Evolutionary conservation across 2,888 invertebrate genomes (phyloP), one percentile per base, ranked within the genome.

Genomic region (Drosophila peninsularis): DNA sequence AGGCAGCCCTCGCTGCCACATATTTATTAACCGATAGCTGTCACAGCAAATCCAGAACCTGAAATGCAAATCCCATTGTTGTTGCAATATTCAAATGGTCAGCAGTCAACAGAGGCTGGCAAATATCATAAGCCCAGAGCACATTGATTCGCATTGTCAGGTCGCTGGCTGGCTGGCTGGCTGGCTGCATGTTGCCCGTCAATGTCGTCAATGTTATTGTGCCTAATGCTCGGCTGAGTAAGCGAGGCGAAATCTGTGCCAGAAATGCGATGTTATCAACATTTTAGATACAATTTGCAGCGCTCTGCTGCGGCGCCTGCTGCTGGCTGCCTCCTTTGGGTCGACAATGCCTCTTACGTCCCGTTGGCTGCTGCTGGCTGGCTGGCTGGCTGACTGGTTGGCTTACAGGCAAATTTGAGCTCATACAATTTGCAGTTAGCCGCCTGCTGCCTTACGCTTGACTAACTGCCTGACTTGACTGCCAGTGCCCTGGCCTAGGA

Each of bases 361-460:
- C 37, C 24, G 21, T n/a, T 50, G 50, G 32, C n/a, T 21, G 7
- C 54, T n/a, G n/a, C n/a, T n/a, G n/a, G n/a, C n/a, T n/a, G n/a
- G n/a, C n/a, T n/a, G n/a, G n/a, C n/a, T n/a, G n/a, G n/a, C n/a
- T n/a, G n/a, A n/a, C n/a, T 64, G 68, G 54, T 52, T 50, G 62
- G 80, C 77, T 76, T 74, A 71, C 60, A 88, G 75, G 87, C 83
- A 80, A 86, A 86, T 88, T 88, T 78, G 55, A 63, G 78, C 83
- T 78, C 69, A 80, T 71, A 83, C 86, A 83, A 88, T 88, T 88
- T 86, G 88, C 83, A 84, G 82, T 85, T 80, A 80, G 80, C 83
- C 63, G 61, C 49, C 62, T 75, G 53, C 65, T 44, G 62, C 62
- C 78, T 81, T 71, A 74, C 76, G 80, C 72, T 88, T 71, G 72